Evolutionary conservation across 2,113 vertebrate species (phyloP).

Genomic region (Blennius ocellaris): DNA sequence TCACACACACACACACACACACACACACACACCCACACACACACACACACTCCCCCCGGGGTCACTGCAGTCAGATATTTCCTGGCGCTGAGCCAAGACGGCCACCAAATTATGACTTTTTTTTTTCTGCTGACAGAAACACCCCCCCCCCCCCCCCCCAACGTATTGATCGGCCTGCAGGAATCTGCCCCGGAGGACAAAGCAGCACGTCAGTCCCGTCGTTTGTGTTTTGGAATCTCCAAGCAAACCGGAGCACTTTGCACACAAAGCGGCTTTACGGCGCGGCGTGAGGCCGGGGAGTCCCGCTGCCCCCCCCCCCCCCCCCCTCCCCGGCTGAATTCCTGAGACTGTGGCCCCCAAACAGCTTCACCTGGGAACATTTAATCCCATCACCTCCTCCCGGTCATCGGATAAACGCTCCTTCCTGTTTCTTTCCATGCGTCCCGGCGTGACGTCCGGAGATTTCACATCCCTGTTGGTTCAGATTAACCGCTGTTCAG

Average conservation of each 20-base stretch:
- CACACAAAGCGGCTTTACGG: conserved; percentile 26
- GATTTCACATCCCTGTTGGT: background rate
- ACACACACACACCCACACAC: too few relatives aligned
- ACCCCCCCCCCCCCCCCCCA: too few relatives aligned
- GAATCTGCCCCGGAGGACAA: conserved; percentile 41
- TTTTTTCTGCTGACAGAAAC: conserved; percentile 65
- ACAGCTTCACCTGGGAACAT: conserved; percentile 23
- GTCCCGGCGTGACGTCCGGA: conserved; percentile 19
- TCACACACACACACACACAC: too few relatives aligned
- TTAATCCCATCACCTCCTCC: conserved; percentile 60
- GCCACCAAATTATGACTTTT: conserved; percentile 47
- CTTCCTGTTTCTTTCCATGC: conserved; percentile 26
- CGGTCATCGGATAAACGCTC: conserved; percentile 63
- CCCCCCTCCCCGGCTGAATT: conserved; percentile 37
- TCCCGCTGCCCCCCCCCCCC: conserved; percentile 38
- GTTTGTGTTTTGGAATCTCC: conserved; percentile 55
- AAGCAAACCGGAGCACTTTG: conserved; percentile 1
- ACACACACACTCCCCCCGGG: background rate
- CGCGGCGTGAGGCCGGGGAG: conserved; percentile 32
- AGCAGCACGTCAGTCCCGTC: conserved; percentile 25
- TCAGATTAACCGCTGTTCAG: too few relatives aligned
- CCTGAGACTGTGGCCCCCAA: background rate
- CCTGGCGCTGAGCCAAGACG: conserved; percentile 59
- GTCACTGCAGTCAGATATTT: conserved; percentile 64
- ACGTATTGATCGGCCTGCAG: conserved; percentile 57